A percentile compares a stretch with the other conserved stretches of the same genome.
Evolutionary conservation across 2,888 invertebrate genomes (phyloP).

Genomic region (Teinopalpus imperialis): DNA sequence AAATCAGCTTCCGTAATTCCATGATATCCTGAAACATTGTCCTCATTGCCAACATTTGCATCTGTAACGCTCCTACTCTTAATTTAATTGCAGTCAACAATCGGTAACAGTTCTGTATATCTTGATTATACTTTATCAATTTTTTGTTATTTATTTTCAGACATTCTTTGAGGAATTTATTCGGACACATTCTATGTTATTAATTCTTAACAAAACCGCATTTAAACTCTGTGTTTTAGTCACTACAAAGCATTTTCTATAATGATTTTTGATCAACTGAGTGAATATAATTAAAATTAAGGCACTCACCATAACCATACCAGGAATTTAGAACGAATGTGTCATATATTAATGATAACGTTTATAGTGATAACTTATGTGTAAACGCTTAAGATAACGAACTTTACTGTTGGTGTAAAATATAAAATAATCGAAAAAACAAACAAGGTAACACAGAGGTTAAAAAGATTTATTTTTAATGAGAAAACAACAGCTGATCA

Average conservation of each 20-base stretch:
- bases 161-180: conserved; percentile 40
- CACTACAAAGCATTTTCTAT: background rate
- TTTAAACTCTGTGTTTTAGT: too few species aligned
- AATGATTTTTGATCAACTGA: background rate
- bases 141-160: conserved; percentile 42
- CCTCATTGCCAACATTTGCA: conserved; percentile 48
- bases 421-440: too few species aligned
- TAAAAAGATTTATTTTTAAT: too few species aligned
- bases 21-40: conserved; percentile 51
- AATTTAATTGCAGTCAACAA: conserved; percentile 49
- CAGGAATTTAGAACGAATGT: conserved; percentile 13
- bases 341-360: conserved; percentile 19
- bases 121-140: conserved; percentile 43
- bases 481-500: too few species aligned
- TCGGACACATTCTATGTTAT: conserved; percentile 6
- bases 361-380: conserved; percentile 10
- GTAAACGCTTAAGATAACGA: conserved; percentile 10
- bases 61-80: conserved; percentile 48
- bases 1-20: conserved; percentile 54
- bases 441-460: too few species aligned
- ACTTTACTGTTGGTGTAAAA: background rate
- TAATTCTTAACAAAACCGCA: background rate
- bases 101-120: conserved; percentile 42
- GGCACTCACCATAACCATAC: background rate
- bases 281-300: conserved; percentile 1